Conservation (phyloP, 2,113 vertebrate genomes). For the Rhegmatorhina hoffmannsi region DNA sequence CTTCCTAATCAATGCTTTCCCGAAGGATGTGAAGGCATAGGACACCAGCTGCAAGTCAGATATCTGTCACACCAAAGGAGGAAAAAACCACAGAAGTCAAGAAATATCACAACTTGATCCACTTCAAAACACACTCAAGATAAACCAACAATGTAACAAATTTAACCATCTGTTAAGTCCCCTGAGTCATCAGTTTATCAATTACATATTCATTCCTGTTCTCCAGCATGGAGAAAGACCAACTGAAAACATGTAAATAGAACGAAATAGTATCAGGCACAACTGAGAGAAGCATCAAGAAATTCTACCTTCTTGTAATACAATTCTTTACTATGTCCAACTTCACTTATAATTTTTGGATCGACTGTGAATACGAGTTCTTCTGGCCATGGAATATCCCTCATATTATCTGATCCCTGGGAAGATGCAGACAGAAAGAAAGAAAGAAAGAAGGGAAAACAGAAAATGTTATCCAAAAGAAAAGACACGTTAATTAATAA, state of each 20-base stretch:
- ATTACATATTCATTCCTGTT: neutral
- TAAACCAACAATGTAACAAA: neutral
- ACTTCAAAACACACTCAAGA: neutral
- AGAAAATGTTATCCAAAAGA: neutral
- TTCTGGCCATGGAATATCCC: constrained; percentile 80
- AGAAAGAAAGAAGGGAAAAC: constrained; percentile 14
- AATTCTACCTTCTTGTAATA: constrained; percentile 82
- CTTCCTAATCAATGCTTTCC: constrained; percentile 86
- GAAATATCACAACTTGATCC: neutral
- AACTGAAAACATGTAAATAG: neutral
- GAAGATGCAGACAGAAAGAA: neutral
- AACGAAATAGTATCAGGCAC: neutral
- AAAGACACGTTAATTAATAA: neutral
- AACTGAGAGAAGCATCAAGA: neutral
- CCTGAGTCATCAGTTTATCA: neutral
- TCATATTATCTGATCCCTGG: constrained; percentile 82
- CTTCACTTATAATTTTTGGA: constrained; percentile 75
- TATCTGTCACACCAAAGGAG: constrained; percentile 65
- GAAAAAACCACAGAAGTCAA: neutral
- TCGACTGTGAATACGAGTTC: constrained; percentile 92
- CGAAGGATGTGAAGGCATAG: constrained; percentile 87
- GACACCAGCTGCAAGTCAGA: constrained; percentile 83
- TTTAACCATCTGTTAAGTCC: neutral
- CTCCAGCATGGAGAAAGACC: neutral
- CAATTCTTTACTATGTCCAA: constrained; percentile 79